Evolutionary conservation across 2,113 vertebrate species (phyloP).

Genomic region (Chascanopsetta lugubris): DNA sequence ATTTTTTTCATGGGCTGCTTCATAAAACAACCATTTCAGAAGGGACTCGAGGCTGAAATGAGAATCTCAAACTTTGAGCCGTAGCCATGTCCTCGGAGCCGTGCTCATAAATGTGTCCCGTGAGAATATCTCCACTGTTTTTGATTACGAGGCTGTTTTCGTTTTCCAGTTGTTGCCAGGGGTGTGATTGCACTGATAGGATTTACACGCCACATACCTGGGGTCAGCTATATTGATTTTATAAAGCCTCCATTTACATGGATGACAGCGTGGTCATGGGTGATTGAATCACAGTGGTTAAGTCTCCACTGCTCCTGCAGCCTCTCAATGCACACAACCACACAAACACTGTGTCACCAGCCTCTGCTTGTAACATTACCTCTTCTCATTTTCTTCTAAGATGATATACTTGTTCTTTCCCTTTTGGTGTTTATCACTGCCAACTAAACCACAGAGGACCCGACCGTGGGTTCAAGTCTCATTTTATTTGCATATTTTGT

Average conservation of each 20-base stretch:
- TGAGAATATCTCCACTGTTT: conserved; percentile 11
- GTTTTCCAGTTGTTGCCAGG: conserved; percentile 5
- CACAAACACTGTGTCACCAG: conserved; percentile 7
- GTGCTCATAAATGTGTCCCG: background rate
- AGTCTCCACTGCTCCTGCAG: conserved; percentile 5
- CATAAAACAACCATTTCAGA: no score
- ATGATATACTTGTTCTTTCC: conserved; percentile 18
- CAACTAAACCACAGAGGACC: conserved; percentile 34
- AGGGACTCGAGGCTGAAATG: no score
- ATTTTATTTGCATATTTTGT: conserved; percentile 51
- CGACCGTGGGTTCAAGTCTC: conserved; percentile 22
- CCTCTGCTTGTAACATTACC: conserved; percentile 26
- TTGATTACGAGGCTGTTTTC: conserved; percentile 24
- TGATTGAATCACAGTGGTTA: conserved; percentile 24
- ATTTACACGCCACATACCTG: conserved; percentile 3
- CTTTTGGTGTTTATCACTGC: conserved; percentile 24
- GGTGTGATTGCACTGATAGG: conserved; percentile 1
- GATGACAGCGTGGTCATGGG: conserved; percentile 1
- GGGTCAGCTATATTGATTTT: background rate
- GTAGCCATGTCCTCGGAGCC: no score
- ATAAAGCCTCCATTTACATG: conserved; percentile 5
- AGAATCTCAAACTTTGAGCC: no score
- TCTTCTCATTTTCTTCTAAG: conserved; percentile 27
- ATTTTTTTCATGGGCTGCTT: no score
- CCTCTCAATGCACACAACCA: conserved; percentile 14